phyloP scores from a whole-genome alignment of 2,888 invertebrate genomes.

The Cordilura impudica region DNA sequence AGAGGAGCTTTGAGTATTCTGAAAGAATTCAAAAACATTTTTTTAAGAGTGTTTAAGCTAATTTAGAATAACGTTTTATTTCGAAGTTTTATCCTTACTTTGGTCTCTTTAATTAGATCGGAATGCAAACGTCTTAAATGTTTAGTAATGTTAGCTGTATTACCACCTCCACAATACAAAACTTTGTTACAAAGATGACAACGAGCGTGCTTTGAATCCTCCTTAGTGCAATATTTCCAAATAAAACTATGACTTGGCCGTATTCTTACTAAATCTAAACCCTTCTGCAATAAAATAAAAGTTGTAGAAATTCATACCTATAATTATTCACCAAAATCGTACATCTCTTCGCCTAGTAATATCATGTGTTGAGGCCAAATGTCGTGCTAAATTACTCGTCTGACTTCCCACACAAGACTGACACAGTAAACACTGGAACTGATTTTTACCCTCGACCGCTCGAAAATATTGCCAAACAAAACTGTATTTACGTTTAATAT shows the following conservation, averaged over 20 bases:
- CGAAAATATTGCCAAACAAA: conserved; percentile 70
- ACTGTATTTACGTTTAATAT: conserved; percentile 63
- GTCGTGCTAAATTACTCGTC: conserved; percentile 68
- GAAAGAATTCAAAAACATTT: background rate
- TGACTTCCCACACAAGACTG: conserved; percentile 67
- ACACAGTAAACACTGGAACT: conserved; percentile 67
- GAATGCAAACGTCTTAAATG: conserved; percentile 69
- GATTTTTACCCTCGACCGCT: conserved; percentile 60
- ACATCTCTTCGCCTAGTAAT: conserved; percentile 60
- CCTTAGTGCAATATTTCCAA: conserved; percentile 71
- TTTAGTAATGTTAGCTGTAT: conserved; percentile 70
- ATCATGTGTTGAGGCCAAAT: conserved; percentile 65
- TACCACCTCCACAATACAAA: conserved; percentile 70
- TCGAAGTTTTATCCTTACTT: conserved; percentile 17
- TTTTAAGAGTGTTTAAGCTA: too few relatives aligned
- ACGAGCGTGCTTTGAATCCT: conserved; percentile 69
- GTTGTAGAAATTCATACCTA: background rate
- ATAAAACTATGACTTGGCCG: conserved; percentile 70
- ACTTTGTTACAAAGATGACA: conserved; percentile 70
- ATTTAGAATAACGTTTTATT: background rate
- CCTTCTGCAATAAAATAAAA: conserved; percentile 40
- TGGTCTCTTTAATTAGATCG: conserved; percentile 59
- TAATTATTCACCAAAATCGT: background rate
- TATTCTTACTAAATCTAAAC: conserved; percentile 61
- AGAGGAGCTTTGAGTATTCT: conserved; percentile 10